These are phyloP conservation scores for Rhabdophis nuchalis DNA, from an alignment of 2,797 vertebrate genomes.

Conservation along the genomic window DNA sequence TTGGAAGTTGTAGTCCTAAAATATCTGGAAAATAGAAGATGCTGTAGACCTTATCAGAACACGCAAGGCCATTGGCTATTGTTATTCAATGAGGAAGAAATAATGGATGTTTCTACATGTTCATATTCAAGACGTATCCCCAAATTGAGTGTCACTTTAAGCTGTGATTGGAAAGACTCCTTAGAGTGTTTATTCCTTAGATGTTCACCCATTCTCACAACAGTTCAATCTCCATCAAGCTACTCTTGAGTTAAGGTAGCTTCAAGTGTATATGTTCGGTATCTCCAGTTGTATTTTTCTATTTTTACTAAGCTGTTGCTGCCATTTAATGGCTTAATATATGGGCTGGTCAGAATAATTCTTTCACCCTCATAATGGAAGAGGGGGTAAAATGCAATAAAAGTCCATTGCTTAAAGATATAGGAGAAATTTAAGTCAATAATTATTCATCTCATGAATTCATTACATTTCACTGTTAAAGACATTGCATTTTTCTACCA, in stretches of 20 bases:
- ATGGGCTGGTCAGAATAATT: neutral
- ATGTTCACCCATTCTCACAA: neutral
- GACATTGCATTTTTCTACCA: slow-evolving; percentile 13
- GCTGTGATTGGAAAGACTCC: neutral
- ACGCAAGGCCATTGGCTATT: neutral
- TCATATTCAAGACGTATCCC: neutral
- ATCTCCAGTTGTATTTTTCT: neutral
- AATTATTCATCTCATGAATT: neutral
- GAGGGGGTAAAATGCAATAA: neutral
- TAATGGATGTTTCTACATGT: neutral
- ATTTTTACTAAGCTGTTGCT: neutral
- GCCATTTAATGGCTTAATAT: neutral
- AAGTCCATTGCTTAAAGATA: slow-evolving; percentile 28
- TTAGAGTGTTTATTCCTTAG: neutral
- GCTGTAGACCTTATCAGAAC: neutral
- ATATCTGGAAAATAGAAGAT: neutral
- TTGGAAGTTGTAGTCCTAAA: neutral
- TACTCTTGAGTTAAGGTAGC: neutral
- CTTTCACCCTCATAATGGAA: neutral
- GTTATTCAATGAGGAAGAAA: neutral
- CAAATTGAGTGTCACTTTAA: neutral
- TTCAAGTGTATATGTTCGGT: neutral
- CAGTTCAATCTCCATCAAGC: neutral
- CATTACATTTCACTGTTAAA: neutral
- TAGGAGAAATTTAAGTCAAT: slow-evolving; percentile 3